Evolutionary conservation across 2,797 vertebrate species (phyloP), one percentile per base, ranked within the genome.

Genomic region (Ptychadena robeensis): DNA sequence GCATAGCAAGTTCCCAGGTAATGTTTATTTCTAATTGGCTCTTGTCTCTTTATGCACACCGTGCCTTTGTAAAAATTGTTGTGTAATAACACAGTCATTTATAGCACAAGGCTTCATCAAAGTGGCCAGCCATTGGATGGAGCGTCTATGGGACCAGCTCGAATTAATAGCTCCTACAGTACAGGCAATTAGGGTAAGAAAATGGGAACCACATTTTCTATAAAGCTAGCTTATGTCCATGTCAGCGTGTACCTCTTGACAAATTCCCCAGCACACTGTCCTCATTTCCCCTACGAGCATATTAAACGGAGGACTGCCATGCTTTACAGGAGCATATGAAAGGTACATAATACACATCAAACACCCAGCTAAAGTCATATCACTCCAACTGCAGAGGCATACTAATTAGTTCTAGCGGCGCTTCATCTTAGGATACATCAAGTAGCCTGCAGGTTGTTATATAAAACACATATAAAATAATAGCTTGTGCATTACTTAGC

Each of bases 11-110:
- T 80, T 77, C 53, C 65, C 65, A 85, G 82, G 82, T 80, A 73
- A 85, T 85, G 72, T 85, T 80, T 80, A 80, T 80, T 85, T 80
- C 69, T 80, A 80, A 85, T 80, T 85, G 78, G 82, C 72, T 80
- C 15, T 48, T 64, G 71, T 38, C 14, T 79, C 66, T 79, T 70
- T 61, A 67, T n/a, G 10, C 77, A 53, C n/a, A 28, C 71, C 70
- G 53, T 28, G 59, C 40, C 71, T 12, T 75, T 77, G 53, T 82
- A 70, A 61, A 48, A 75, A 27, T 61, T 44, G 73, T 32, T 44
- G 68, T 74, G 40, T 44, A 37, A 44, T 77, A 71, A 77, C 38
- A 59, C 53, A 40, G 40, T 65, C 81, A 53, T 76, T 69, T 78
- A 30, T 34, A 65, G 40, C 68, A 65, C 32, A 71, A 64, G 27